Evolutionary conservation across 1,140 invertebrate species (phyloP).

Genomic region (Scaptomyza montana): DNA sequence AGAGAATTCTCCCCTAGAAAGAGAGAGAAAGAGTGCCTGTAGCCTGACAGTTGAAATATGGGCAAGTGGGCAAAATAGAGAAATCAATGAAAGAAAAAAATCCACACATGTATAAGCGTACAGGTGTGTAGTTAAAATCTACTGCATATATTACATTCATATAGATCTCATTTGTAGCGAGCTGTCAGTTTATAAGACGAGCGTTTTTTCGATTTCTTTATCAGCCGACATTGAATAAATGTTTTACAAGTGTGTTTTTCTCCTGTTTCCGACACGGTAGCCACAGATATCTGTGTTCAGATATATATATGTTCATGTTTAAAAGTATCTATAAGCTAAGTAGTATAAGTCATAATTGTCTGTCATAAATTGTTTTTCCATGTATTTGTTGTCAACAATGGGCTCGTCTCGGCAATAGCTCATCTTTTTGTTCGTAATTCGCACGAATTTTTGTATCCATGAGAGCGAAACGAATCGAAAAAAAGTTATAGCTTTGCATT

Average conservation of each 20-base stretch:
- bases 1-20: neutral
- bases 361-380: conserved; percentile 50
- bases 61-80: conserved; percentile 58
- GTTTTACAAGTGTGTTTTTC: conserved; percentile 42
- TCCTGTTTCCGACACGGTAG: conserved; percentile 47
- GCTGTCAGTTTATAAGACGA: conserved; percentile 38
- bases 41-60: conserved; percentile 51
- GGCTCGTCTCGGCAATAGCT: conserved; percentile 34
- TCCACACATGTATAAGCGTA: neutral
- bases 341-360: conserved; percentile 48
- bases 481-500: conserved; percentile 33
- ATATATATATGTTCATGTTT: no score
- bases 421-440: conserved; percentile 38
- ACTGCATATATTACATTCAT: neutral
- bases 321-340: neutral
- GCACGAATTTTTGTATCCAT: conserved; percentile 37
- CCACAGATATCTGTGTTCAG: neutral
- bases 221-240: conserved; percentile 29
- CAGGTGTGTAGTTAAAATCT: neutral
- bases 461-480: conserved; percentile 57
- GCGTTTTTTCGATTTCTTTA: conserved; percentile 57
- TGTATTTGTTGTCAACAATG: conserved; percentile 51
- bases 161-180: conserved; percentile 2
- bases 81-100: neutral
- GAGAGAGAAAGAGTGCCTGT: neutral